Conservation (phyloP, 2,113 vertebrate genomes). For the Microcebus ravelobensis region DNA sequence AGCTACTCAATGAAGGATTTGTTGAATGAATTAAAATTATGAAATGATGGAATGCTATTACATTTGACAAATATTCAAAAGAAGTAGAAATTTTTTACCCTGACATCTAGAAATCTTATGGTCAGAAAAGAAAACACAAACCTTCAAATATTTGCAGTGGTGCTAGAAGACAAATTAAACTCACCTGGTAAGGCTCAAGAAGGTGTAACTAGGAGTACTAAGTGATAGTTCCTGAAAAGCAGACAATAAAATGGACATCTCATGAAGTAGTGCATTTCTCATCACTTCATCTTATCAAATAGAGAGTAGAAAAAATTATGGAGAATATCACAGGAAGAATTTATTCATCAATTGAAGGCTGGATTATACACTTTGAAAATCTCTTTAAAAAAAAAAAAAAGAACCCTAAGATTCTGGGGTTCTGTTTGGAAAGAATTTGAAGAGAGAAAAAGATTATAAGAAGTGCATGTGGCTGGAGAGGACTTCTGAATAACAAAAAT, state of each 20-base stretch:
- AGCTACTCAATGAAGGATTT: neutral
- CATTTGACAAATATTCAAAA: neutral
- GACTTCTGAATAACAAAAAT: neutral
- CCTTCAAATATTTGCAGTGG: neutral
- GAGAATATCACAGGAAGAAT: neutral
- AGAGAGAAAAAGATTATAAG: neutral
- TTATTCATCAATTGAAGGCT: neutral
- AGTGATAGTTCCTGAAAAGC: neutral
- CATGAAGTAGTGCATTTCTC: too few species aligned
- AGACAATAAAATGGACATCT: neutral
- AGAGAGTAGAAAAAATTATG: neutral
- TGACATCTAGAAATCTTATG: neutral
- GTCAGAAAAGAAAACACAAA: neutral
- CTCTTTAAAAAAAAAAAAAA: too few species aligned
- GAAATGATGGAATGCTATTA: neutral
- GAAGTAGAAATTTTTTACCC: neutral
- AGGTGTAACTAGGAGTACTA: neutral
- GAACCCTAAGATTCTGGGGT: neutral
- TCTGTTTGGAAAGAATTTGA: neutral
- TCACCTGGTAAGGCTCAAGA: neutral
- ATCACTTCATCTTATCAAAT: neutral
- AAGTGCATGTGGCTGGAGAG: neutral
- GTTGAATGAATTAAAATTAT: neutral
- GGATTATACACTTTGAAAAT: neutral
- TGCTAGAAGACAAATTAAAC: neutral